phyloP scores from a whole-genome alignment of 2,888 invertebrate genomes.

The Eupithecia tripunctaria region DNA sequence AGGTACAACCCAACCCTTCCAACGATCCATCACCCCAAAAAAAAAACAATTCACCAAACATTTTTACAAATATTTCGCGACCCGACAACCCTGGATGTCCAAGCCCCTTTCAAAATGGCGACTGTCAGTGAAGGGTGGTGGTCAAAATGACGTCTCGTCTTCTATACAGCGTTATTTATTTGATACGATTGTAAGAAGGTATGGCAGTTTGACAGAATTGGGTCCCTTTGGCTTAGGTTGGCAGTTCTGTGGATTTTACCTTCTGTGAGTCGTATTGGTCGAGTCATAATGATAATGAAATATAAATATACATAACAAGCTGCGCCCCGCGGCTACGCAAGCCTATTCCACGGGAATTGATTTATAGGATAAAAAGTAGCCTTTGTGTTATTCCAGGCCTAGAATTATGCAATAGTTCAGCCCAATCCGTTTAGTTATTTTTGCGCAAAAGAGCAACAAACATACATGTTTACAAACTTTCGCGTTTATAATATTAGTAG shows the following conservation, averaged over 20 bases:
- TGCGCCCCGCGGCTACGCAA: too few species aligned
- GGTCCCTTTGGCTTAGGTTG: conserved; percentile 29
- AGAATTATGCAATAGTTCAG: too few species aligned
- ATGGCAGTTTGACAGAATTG: conserved; percentile 44
- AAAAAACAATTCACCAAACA: conserved; percentile 61
- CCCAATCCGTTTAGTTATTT: too few species aligned
- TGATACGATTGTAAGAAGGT: conserved; percentile 58
- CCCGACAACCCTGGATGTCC: conserved; percentile 76
- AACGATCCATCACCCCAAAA: conserved; percentile 36
- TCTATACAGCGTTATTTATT: conserved; percentile 73
- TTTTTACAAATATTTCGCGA: conserved; percentile 64
- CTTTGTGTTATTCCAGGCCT: too few species aligned
- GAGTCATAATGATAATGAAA: neutral
- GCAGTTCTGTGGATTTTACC: neutral
- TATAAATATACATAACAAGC: too few species aligned
- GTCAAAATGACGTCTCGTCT: conserved; percentile 69
- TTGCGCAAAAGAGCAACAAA: too few species aligned
- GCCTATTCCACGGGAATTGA: too few species aligned
- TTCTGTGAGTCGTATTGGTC: conserved; percentile 5
- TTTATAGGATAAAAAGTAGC: too few species aligned
- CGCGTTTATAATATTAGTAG: too few species aligned
- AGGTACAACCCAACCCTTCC: conserved; percentile 23
- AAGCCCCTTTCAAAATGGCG: conserved; percentile 80
- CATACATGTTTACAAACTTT: too few species aligned
- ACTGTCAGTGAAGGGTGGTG: conserved; percentile 67